Percentiles rank a stretch among this genome's conserved stretches.
Conservation (phyloP, 1,140 invertebrate genomes). For the Heliconius nattereri region DNA sequence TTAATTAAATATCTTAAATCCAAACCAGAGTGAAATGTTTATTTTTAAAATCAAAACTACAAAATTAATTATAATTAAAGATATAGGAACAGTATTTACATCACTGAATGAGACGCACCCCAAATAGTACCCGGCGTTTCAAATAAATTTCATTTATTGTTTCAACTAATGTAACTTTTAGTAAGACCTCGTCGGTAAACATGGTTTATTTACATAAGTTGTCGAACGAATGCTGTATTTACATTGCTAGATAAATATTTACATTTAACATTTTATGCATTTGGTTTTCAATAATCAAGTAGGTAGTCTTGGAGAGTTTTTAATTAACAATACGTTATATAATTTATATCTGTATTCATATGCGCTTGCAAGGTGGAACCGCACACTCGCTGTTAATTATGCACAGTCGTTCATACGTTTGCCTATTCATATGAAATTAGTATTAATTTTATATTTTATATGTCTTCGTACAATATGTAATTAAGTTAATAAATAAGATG, state of each 20-base stretch:
- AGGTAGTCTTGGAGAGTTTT: conserved; percentile 37
- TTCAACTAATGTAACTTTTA: not conserved
- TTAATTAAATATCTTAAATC: no score
- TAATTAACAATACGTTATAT: conserved; percentile 46
- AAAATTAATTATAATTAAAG: no score
- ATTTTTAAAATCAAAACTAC: no score
- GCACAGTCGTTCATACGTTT: conserved; percentile 39
- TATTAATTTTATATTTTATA: conserved; percentile 34
- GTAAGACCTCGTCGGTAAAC: not conserved
- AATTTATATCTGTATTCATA: conserved; percentile 42
- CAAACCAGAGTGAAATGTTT: no score
- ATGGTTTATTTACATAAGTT: not conserved
- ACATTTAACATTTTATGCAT: conserved; percentile 29
- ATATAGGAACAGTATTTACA: not conserved
- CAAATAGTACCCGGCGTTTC: not conserved
- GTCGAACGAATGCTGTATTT: conserved; percentile 11
- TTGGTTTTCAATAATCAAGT: conserved; percentile 40
- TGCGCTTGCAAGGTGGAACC: conserved; percentile 46
- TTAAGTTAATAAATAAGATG: not conserved
- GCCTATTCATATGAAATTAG: conserved; percentile 35
- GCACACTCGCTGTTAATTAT: conserved; percentile 36
- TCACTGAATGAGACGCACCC: not conserved
- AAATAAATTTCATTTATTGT: conserved; percentile 2
- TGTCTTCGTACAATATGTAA: conserved; percentile 27
- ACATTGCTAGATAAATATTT: conserved; percentile 18